phyloP scores from a whole-genome alignment of 2,113 vertebrate species.

The Aix galericulata region DNA sequence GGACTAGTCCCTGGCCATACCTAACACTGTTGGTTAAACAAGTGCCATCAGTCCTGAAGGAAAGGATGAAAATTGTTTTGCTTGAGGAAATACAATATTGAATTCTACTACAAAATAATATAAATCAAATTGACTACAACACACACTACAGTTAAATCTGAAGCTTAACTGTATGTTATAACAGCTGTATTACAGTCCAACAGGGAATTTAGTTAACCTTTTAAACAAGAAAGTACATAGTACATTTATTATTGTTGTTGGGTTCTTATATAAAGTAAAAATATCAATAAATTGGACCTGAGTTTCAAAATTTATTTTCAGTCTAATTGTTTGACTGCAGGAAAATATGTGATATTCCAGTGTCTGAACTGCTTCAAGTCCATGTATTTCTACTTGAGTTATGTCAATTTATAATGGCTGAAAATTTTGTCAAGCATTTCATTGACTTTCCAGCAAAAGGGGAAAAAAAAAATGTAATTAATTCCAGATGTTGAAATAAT shows the following conservation, averaged over 20 bases:
- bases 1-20: not conserved
- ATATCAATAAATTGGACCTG: not conserved
- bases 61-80: constrained; percentile 3
- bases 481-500: not conserved
- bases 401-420: not conserved
- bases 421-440: not conserved
- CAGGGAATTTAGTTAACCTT: not conserved
- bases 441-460: not conserved
- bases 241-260: not conserved
- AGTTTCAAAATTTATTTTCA: constrained; percentile 20
- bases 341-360: not conserved
- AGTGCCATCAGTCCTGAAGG: not conserved
- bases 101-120: not conserved
- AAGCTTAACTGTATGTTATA: not conserved
- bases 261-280: constrained; percentile 10
- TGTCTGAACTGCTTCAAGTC: not conserved
- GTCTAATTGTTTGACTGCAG: not conserved
- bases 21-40: not conserved
- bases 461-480: not conserved
- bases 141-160: not conserved
- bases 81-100: constrained; percentile 8
- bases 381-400: not conserved
- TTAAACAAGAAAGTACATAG: not conserved
- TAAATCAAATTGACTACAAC: not conserved
- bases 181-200: constrained; percentile 6